Conservation (phyloP, 2,797 vertebrate species). For the Sebastes kiyomatsui region DNA sequence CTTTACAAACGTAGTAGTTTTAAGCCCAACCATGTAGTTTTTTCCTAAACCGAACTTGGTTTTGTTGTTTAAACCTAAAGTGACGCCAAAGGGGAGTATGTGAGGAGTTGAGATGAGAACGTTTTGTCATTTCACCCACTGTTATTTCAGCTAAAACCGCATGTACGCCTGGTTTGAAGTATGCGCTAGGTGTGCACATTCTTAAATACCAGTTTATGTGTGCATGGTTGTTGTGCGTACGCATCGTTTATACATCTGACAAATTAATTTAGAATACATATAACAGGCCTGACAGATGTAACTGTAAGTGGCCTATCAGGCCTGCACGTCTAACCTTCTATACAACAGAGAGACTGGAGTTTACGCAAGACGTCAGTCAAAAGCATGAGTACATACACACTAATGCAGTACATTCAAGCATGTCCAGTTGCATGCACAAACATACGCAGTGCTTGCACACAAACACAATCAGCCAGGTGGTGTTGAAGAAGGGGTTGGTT, state of each 20-base stretch:
- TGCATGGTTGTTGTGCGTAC: background rate
- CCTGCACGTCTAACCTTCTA: slow-evolving; percentile 15
- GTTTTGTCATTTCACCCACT: background rate
- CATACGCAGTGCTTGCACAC: background rate
- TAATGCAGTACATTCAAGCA: slow-evolving; percentile 2
- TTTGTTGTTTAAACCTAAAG: background rate
- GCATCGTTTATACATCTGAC: background rate
- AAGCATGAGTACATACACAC: slow-evolving; percentile 11
- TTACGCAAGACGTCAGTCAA: slow-evolving; percentile 51
- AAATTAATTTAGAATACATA: background rate
- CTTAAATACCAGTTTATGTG: background rate
- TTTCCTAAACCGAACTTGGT: background rate
- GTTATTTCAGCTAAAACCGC: background rate
- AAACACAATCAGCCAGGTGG: slow-evolving; percentile 37
- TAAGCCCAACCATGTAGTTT: background rate
- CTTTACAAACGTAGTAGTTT: background rate
- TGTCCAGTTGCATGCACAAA: background rate
- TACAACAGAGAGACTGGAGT: slow-evolving; percentile 21
- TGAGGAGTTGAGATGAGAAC: background rate
- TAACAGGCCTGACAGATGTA: background rate
- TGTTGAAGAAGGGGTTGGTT: slow-evolving; percentile 55
- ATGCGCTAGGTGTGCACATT: background rate
- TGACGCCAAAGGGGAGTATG: background rate
- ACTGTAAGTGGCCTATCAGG: background rate
- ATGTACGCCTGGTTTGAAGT: background rate